Evolutionary conservation across 2,888 invertebrate genomes (phyloP), one percentile per base, ranked within the genome.

Genomic region (Cryptocephalus moraei): DNA sequence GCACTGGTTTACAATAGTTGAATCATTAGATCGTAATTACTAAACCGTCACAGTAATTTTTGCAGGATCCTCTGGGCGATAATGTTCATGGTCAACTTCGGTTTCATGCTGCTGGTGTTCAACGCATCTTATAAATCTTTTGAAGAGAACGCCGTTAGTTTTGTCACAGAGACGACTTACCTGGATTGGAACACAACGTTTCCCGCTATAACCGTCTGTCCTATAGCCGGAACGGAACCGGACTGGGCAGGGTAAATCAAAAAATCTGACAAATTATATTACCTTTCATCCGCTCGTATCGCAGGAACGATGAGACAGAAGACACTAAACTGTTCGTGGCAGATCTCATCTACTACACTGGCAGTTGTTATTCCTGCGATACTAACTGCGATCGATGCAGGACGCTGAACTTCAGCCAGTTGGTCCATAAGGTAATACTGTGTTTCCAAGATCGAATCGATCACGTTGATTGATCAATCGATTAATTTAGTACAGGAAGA

Each of bases 151-250:
- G 65, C 73, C 2, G 70, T 74, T 40, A 73, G 71, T 56, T 74
- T 74, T 57, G 70, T 70, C 2, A 72, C 73, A 1, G 74, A 74
- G 60, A 81, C 81, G 1, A 72, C 78, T 40, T 80, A 79, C 58
- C 57, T 81, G 51, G 70, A 76, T 49, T 81, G 80, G 77, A 74
- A 79, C 53, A 80, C 80, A 1, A 75, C 77, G 1, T 81, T 80
- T 62, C 80, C 81, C 2, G 76, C 80, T 0, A 68, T 82, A 2
- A 77, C 79, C 0, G 62, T 81, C 10, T 81, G 81, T 56, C 79
- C 81, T 55, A 66, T 69, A 50, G 61, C 63, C 49, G 66, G 66
- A 51, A 60, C 63, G 6, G 67, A 68, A 54, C 60, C 66, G 1
- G 58, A 63, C 12, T 65, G 63, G 64, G 52, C 22, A 22, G 6